Conservation (phyloP, 2,113 vertebrate genomes). For the Bubalus kerabau region DNA sequence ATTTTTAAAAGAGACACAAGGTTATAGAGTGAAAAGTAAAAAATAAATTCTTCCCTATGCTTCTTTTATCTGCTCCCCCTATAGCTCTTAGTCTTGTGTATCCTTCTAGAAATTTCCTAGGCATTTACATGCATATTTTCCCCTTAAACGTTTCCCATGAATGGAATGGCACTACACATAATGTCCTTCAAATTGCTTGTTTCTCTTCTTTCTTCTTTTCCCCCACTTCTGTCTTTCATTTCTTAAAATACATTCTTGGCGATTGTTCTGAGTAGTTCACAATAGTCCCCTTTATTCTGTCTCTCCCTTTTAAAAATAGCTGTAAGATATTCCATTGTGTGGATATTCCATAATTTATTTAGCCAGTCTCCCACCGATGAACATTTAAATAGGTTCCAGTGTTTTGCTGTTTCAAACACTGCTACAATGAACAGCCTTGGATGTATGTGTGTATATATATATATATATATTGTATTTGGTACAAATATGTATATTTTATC, state of each 20-base stretch:
- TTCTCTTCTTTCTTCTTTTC: neutral
- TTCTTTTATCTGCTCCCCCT: neutral
- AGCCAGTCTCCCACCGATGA: neutral
- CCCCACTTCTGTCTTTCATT: neutral
- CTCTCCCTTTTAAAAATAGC: constrained; percentile 39
- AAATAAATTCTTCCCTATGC: neutral
- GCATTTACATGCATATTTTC: neutral
- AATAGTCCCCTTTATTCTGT: constrained; percentile 24
- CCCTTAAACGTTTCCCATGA: neutral
- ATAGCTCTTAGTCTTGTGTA: neutral
- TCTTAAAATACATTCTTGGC: constrained; percentile 35
- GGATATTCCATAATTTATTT: neutral
- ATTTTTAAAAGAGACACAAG: constrained; percentile 7
- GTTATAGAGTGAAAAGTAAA: constrained; percentile 17
- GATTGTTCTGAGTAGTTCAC: neutral
- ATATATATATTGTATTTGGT: constrained; percentile 14
- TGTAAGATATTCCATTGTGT: neutral
- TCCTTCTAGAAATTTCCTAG: neutral
- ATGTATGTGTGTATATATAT: neutral
- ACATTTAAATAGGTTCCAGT: constrained; percentile 11
- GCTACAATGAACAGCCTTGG: neutral
- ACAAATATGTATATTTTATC: neutral
- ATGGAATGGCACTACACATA: neutral
- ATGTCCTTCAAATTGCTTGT: neutral
- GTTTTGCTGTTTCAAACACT: constrained; percentile 40